Conservation (phyloP, 2,113 vertebrate species). For the Cebidichthys violaceus region DNA sequence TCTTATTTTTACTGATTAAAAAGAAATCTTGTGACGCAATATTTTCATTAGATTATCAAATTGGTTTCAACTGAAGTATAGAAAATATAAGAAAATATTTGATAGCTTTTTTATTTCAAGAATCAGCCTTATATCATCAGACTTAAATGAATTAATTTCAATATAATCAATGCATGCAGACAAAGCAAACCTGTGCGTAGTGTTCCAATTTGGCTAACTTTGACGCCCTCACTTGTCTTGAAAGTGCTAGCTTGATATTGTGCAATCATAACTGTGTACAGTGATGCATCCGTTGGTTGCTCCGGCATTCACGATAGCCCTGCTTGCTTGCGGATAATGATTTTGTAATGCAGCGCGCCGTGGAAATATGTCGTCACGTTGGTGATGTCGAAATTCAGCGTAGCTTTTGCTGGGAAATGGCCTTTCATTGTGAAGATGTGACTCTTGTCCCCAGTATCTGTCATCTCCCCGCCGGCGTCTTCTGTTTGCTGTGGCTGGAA, state of each 20-base stretch:
- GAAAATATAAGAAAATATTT: background rate
- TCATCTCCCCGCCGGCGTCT: constrained; percentile 57
- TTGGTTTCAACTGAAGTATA: background rate
- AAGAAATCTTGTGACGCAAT: background rate
- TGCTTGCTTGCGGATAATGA: background rate
- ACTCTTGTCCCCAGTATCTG: constrained; percentile 3
- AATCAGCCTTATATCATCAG: background rate
- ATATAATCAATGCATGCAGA: background rate
- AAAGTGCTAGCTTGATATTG: background rate
- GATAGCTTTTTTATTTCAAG: background rate
- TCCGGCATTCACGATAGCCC: background rate
- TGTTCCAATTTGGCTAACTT: background rate
- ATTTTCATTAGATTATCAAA: background rate
- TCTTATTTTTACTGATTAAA: background rate
- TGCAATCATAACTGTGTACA: background rate
- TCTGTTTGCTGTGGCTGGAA: constrained; percentile 51
- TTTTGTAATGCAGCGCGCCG: background rate
- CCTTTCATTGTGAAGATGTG: constrained; percentile 19
- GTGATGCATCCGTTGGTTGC: background rate
- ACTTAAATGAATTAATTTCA: background rate
- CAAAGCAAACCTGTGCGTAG: background rate
- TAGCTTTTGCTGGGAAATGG: constrained; percentile 2
- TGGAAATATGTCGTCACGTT: background rate
- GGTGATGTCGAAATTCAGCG: background rate
- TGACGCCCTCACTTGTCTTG: background rate